These are phyloP conservation scores for Spea hammondii DNA, from an alignment of 2,797 vertebrate species.

Conservation along the genomic window DNA sequence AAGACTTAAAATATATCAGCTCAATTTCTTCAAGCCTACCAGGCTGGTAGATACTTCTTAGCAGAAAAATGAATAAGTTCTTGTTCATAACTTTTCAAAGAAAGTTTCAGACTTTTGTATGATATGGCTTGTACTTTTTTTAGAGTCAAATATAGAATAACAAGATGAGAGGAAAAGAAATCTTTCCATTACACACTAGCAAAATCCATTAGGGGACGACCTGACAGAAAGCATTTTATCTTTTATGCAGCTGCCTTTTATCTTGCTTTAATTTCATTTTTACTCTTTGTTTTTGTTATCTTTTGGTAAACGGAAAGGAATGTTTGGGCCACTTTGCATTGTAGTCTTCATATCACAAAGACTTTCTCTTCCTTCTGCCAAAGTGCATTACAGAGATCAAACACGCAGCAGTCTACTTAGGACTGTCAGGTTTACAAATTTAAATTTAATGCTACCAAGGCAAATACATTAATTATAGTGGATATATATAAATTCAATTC, in stretches of 20 bases:
- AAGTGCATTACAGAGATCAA: slow-evolving; percentile 1
- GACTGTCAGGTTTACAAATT: background rate
- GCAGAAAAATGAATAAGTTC: no score
- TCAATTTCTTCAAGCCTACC: no score
- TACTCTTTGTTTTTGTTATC: background rate
- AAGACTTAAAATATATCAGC: no score
- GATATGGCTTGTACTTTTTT: background rate
- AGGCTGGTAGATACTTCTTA: no score
- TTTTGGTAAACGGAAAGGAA: background rate
- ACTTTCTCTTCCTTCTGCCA: background rate
- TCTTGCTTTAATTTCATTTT: background rate
- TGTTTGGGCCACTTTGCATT: slow-evolving; percentile 4
- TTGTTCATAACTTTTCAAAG: no score
- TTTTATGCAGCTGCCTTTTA: slow-evolving; percentile 3
- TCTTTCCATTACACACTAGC: slow-evolving; percentile 1
- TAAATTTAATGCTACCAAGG: background rate
- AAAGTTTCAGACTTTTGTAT: no score
- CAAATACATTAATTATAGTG: background rate
- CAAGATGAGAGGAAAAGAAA: slow-evolving; percentile 6
- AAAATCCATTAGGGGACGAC: slow-evolving; percentile 7
- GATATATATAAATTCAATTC: background rate
- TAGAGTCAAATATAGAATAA: background rate
- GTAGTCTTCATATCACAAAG: slow-evolving; percentile 1
- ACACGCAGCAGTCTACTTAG: background rate
- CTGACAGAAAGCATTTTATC: slow-evolving; percentile 11